Conservation (phyloP, 2,888 invertebrate genomes). For the Melinaea marsaeus region DNA sequence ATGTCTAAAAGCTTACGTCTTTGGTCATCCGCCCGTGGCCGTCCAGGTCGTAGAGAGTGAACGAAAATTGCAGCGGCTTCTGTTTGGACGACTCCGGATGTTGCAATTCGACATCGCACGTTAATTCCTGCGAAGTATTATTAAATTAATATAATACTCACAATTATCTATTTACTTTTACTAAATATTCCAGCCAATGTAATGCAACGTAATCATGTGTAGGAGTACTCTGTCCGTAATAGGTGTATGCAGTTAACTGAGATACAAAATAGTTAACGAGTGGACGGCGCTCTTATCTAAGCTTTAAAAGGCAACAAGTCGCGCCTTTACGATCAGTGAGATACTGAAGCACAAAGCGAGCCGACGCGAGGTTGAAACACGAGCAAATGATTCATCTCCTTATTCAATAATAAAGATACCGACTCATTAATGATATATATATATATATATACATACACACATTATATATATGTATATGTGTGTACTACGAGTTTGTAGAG, state of each 20-base stretch:
- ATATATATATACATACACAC: conserved; percentile 16
- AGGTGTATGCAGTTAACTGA: conserved; percentile 27
- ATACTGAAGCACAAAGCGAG: conserved; percentile 48
- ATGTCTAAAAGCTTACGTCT: conserved; percentile 80
- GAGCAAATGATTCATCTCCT: conserved; percentile 46
- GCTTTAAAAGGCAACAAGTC: conserved; percentile 71
- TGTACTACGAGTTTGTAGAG: too few relatives aligned
- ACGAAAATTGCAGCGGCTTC: conserved; percentile 85
- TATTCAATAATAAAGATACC: conserved; percentile 30
- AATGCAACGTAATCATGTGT: too few relatives aligned
- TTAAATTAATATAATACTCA: conserved; percentile 1
- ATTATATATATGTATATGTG: background rate
- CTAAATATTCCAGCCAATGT: too few relatives aligned
- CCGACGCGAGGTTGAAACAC: conserved; percentile 45
- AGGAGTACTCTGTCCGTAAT: conserved; percentile 9
- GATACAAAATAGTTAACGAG: conserved; percentile 42
- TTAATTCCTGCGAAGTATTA: conserved; percentile 83
- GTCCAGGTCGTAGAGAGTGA: conserved; percentile 93
- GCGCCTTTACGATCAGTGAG: conserved; percentile 62
- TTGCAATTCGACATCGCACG: conserved; percentile 91
- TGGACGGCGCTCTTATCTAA: conserved; percentile 59
- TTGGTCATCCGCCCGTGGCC: conserved; percentile 95
- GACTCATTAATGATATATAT: conserved; percentile 26
- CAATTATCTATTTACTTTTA: background rate
- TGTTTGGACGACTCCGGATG: conserved; percentile 85